Base-by-base conservation (phyloP, 2,888 invertebrate species). In the Cheilosia soror region DNA sequence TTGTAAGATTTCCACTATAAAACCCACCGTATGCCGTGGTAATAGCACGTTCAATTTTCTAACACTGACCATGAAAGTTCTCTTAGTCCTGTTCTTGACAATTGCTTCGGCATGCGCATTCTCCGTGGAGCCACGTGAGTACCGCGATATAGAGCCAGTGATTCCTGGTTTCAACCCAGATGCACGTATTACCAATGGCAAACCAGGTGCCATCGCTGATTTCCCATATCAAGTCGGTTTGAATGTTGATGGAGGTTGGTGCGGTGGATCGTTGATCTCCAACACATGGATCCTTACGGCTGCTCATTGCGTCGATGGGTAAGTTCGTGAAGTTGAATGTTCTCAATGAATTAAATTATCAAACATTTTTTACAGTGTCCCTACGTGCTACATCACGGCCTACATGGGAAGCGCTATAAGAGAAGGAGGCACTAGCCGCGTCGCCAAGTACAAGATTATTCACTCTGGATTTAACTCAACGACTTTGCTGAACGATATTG, bases 71-170 rank as follows among this genome's bases (percentile, higher is more conserved):
- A 62, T 62, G 62, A 62, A 62, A n/a, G 62, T 89, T 76, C 83
- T 89, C 27, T 87, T 90, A 11, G 88, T 87, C 62, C 51, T 89
- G 87, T 89, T 88, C 20, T 57, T 90, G 85, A 89, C 89, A 77
- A 88, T 81, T 57, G 88, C 88, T 66, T 87, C 90, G 5, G 29
- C 62, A 31, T 62, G 44, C 15, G 90, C 87, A 62, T 90, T 89
- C 15, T 82, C 87, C 27, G 65, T 89, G 53, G 87, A 87, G 44
- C 29, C 29, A 20, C 49, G 0, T 3, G 13, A 63, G 6, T 47
- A 11, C 20, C 11, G 33, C 15, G 49, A 63, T 29, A 15, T 44
- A 91, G 82, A 11, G 58, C 68, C 0, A 90, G 90, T 2, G 91
- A 90, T 40, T 89, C 89, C 37, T 88, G 29, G 0, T 89, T 90